Conservation (phyloP, 1,140 invertebrate genomes). For the Geopemphigus sp. region DNA sequence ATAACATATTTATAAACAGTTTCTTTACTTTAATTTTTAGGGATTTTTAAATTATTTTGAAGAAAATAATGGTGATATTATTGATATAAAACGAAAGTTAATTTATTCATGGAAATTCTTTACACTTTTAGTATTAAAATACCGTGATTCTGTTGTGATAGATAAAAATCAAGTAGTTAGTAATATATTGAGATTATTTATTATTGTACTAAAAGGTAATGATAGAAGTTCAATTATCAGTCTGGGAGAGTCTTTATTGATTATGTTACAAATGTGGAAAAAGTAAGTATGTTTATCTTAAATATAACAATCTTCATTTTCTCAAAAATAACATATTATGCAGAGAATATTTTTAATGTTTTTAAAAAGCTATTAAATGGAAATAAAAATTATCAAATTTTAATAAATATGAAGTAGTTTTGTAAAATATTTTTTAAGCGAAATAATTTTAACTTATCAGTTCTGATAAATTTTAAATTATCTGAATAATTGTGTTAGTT, state of each 20-base stretch:
- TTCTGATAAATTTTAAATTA: too few relatives aligned
- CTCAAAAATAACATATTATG: too few relatives aligned
- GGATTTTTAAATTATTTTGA: conserved; percentile 44
- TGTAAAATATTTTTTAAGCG: too few relatives aligned
- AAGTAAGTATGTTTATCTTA: neutral
- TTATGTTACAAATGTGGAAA: conserved; percentile 44
- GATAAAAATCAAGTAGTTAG: conserved; percentile 32
- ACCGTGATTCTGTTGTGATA: conserved; percentile 3
- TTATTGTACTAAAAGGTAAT: conserved; percentile 28
- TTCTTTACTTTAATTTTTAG: conserved; percentile 6
- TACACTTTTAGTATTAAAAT: conserved; percentile 29
- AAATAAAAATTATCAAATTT: too few relatives aligned
- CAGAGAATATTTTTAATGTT: too few relatives aligned
- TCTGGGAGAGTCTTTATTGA: conserved; percentile 38
- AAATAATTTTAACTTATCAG: too few relatives aligned
- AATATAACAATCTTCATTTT: neutral
- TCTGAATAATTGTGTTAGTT: too few relatives aligned
- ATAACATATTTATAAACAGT: neutral
- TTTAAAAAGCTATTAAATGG: too few relatives aligned
- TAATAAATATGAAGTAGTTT: too few relatives aligned
- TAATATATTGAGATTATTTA: conserved; percentile 38
- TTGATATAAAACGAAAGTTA: conserved; percentile 34
- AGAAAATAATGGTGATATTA: neutral
- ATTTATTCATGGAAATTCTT: conserved; percentile 42
- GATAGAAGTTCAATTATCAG: conserved; percentile 36